A percentile compares a stretch with the other conserved stretches of the same genome.
Conservation (phyloP, 2,113 vertebrate species). For the Carassius auratus region DNA sequence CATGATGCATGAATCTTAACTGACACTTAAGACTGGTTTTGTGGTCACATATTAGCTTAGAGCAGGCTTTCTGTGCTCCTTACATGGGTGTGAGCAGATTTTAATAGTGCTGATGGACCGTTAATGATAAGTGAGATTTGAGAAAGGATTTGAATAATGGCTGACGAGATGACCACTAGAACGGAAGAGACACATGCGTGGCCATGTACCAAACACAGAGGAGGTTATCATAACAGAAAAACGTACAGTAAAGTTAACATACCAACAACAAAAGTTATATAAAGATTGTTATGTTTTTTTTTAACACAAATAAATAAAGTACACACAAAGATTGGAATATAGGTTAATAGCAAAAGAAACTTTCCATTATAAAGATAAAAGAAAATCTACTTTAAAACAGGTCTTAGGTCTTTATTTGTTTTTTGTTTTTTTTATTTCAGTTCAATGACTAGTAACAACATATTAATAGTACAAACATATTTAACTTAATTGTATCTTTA, state of each 20-base stretch:
- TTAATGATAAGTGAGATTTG: conserved; percentile 17
- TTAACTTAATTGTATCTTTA: neutral
- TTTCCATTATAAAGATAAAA: neutral
- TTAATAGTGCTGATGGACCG: neutral
- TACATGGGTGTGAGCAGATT: conserved; percentile 15
- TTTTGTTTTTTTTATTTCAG: neutral
- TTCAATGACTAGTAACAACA: neutral
- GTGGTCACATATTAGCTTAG: neutral
- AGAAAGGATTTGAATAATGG: conserved; percentile 13
- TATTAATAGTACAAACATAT: neutral
- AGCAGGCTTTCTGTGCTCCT: neutral
- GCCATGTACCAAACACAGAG: neutral
- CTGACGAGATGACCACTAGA: neutral
- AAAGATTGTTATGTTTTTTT: neutral
- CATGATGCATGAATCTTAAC: too few species aligned
- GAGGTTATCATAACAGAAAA: conserved; percentile 1
- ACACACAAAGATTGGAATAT: neutral
- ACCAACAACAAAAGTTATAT: too few species aligned
- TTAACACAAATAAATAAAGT: neutral
- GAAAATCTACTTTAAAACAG: neutral
- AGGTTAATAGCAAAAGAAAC: neutral
- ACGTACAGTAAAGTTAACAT: neutral
- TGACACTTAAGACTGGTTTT: too few species aligned
- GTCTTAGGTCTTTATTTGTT: neutral
- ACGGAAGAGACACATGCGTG: neutral